These are phyloP conservation scores for Celastrina argiolus DNA, from an alignment of 2,888 invertebrate species.

Conservation along the genomic window DNA sequence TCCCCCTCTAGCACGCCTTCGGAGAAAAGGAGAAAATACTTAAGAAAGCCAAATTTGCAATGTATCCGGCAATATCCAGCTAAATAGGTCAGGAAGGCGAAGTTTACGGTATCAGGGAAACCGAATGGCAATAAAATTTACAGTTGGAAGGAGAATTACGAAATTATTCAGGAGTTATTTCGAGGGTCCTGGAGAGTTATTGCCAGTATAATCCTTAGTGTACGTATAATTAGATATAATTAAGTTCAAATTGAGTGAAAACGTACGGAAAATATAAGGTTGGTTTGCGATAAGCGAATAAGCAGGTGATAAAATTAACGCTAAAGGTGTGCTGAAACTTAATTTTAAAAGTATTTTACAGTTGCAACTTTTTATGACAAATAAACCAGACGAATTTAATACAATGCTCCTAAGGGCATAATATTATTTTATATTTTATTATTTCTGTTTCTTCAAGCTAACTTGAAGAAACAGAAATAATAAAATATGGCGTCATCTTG, in stretches of 20 bases:
- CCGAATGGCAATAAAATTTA: slow-evolving; percentile 66
- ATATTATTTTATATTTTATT: too few species aligned
- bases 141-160: slow-evolving; percentile 56
- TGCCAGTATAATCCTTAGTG: slow-evolving; percentile 16
- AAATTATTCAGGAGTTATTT: slow-evolving; percentile 54
- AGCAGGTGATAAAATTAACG: neutral
- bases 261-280: neutral
- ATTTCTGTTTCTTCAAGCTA: too few species aligned
- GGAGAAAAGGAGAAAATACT: slow-evolving; percentile 49
- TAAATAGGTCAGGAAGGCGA: slow-evolving; percentile 77
- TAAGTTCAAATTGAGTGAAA: slow-evolving; percentile 14
- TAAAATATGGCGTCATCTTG: neutral
- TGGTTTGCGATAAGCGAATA: neutral
- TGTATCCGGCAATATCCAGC: slow-evolving; percentile 61
- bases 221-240: slow-evolving; percentile 12
- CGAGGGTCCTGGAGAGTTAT: slow-evolving; percentile 25
- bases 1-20: slow-evolving; percentile 44
- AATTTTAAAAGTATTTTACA: too few species aligned
- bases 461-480: too few species aligned
- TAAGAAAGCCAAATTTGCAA: slow-evolving; percentile 55
- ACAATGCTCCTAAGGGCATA: too few species aligned
- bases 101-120: slow-evolving; percentile 70
- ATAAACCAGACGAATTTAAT: too few species aligned
- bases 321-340: too few species aligned
- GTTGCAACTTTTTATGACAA: too few species aligned